Percentiles rank a stretch among this genome's conserved stretches.
These are phyloP conservation scores for Lepidocyrtoides sp. DNA, from an alignment of 2,888 invertebrate species.

Conservation along the genomic window DNA sequence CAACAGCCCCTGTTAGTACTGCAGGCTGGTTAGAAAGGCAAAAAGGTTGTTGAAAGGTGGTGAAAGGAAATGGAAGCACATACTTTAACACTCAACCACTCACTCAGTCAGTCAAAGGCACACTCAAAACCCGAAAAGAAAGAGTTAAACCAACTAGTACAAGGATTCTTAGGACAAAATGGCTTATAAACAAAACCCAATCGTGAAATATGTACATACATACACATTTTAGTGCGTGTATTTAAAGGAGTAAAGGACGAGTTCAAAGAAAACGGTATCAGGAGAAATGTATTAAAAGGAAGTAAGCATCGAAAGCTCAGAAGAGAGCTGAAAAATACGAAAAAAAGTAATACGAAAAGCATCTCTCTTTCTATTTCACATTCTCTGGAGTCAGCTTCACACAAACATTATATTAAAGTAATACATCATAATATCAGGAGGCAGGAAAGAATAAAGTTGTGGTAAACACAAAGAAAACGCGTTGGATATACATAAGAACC, in stretches of 20 bases:
- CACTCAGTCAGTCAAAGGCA: slow-evolving; percentile 69
- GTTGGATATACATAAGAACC: slow-evolving; percentile 52
- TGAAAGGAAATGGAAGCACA: slow-evolving; percentile 69
- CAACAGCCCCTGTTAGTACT: not conserved
- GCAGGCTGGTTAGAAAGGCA: slow-evolving; percentile 3
- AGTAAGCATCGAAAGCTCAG: slow-evolving; percentile 37
- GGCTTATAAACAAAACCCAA: slow-evolving; percentile 39
- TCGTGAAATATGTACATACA: slow-evolving; percentile 35
- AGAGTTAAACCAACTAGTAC: slow-evolving; percentile 71
- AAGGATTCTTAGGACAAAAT: slow-evolving; percentile 56
- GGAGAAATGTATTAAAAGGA: slow-evolving; percentile 57
- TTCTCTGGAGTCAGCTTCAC: slow-evolving; percentile 73
- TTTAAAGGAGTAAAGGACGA: slow-evolving; percentile 55
- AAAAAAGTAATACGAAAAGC: slow-evolving; percentile 42
- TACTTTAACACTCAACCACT: slow-evolving; percentile 75
- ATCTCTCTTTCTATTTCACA: slow-evolving; percentile 44
- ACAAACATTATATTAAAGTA: slow-evolving; percentile 77
- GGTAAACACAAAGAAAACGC: slow-evolving; percentile 60
- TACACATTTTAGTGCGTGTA: slow-evolving; percentile 34
- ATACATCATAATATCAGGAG: slow-evolving; percentile 78
- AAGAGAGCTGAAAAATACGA: slow-evolving; percentile 40
- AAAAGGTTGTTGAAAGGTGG: slow-evolving; percentile 55
- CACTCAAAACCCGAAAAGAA: slow-evolving; percentile 68
- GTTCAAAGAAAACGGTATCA: slow-evolving; percentile 76
- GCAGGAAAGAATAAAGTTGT: slow-evolving; percentile 65